Evolutionary conservation across 2,113 vertebrate genomes (phyloP), one percentile per base, ranked within the genome.

Genomic region (Labeo catla): DNA sequence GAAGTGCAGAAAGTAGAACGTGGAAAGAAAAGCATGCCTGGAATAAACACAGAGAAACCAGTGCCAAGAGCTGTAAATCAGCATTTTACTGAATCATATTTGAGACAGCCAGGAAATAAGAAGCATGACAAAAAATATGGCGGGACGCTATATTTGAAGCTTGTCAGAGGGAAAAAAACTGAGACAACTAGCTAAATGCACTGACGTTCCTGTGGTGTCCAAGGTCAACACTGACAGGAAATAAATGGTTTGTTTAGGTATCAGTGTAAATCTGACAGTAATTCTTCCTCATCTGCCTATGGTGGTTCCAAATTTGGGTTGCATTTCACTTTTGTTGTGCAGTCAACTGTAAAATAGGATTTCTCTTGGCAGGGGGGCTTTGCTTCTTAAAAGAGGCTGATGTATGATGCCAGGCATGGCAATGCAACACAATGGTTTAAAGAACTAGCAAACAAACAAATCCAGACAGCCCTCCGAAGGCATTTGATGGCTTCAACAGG

Each of bases 331-430:
- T 91, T 87, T 92, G 91, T 91, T 90, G 79, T 39, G 61, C 57
- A 88, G 90, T 90, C 92, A 93, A 89, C 79, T 85, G 84, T 90
- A 91, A 92, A 93, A 91, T 88, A 90, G 79, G 81, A 86, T 92
- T 88, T 79, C 59, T 80, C 89, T 89, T 89, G 91, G 89, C 87
- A 86, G 88, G 87, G 87, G 87, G 83, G 47, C 61, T 45, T 90
- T 57, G 70, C 66, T 86, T 87, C 91, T 52, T 81, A 85, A 89
- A 87, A 68, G 36, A 86, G 88, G 21, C 39, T 9, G 12, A 68
- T 8, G 16, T 45, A 16, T 80, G 85, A 80, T 66, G 61, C 45
- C 61, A 66, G 59, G 45, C 82, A 87, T 52, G 79, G 81, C 77
- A 87, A 15, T 84, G 68, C 73, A 81, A 89, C 65, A 76, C 66